Evolutionary conservation across 1,140 invertebrate species (phyloP), one percentile per base, ranked within the genome.

Genomic region (Cydia strobilella): DNA sequence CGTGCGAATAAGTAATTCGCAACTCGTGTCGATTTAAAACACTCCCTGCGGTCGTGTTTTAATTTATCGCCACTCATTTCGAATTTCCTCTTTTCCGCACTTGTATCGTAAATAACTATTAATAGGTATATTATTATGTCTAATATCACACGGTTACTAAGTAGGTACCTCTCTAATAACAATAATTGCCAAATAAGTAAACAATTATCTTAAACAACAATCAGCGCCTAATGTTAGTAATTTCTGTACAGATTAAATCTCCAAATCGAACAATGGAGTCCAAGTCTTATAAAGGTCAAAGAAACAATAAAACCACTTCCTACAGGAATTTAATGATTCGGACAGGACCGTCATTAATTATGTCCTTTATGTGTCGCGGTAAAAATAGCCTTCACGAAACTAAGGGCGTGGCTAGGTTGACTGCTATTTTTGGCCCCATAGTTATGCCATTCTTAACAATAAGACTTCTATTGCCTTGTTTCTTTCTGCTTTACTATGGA

Each of bases 251-350:
- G 54, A 59, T 59, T 3, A 59, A 23, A 59, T 23, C 20, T 23
- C 54, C 54, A 59, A 59, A 59, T 59, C 54, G 54, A 59, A 23
- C 15, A n/a, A 54, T 15, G 5, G 6, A 51, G 48, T 18, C 0
- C 13, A n/a, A 6, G 20, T 23, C 20, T 23, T 4, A 5, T 1
- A 59, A 59, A 59, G 54, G 54, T 59, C 54, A 23, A 23, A 20
- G 20, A 23, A 59, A 59, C 54, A 59, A 59, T 59, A 59, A 59
- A 20, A 54, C n/a, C 1, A 59, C 54, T 59, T 59, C 54, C 54
- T 59, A 59, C 54, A 59, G 23, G 54, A 59, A 12, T 59, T 59
- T 59, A 23, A 59, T 59, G 54, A 10, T 59, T 59, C 54, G 7
- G 20, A 23, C 54, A 59, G 54, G 54, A 59, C 18, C 2, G 20